Conservation (phyloP, 1,140 invertebrate species). For the Lamellibrachia luymesi region DNA sequence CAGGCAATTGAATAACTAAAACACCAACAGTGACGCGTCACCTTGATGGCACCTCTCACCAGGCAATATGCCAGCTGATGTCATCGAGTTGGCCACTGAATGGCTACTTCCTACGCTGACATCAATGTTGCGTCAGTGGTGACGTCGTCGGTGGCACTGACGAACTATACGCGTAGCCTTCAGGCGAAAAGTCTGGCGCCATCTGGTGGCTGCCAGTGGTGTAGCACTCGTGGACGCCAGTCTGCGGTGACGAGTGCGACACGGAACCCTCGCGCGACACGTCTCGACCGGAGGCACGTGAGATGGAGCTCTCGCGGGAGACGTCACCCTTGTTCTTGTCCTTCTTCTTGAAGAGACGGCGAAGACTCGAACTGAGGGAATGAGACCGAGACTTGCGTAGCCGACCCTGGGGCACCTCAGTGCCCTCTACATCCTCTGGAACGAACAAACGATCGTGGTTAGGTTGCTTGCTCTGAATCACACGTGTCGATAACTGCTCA, state of each 20-base stretch:
- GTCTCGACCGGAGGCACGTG: slow-evolving; percentile 5
- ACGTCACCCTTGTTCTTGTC: neutral
- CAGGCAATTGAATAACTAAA: neutral
- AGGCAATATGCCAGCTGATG: neutral
- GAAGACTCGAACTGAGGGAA: slow-evolving; percentile 23
- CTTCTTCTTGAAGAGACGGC: slow-evolving; percentile 24
- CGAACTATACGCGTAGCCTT: slow-evolving; percentile 17
- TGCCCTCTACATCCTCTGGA: slow-evolving; percentile 13
- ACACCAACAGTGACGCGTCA: neutral
- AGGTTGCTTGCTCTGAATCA: neutral
- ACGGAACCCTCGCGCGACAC: slow-evolving; percentile 13
- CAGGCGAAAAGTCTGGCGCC: neutral
- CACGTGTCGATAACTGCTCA: neutral
- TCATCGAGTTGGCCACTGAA: neutral
- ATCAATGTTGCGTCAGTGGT: slow-evolving; percentile 22
- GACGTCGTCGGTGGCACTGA: slow-evolving; percentile 18
- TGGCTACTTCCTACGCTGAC: neutral
- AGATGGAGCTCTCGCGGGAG: slow-evolving; percentile 23
- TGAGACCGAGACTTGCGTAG: slow-evolving; percentile 22
- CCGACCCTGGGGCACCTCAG: slow-evolving; percentile 15
- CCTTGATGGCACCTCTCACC: neutral
- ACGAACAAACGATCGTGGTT: neutral
- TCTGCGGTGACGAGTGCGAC: neutral
- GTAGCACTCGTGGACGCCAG: neutral
- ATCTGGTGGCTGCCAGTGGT: neutral